These are phyloP conservation scores for Sthenelais limicola DNA, from an alignment of 2,888 invertebrate species.

Conservation along the genomic window DNA sequence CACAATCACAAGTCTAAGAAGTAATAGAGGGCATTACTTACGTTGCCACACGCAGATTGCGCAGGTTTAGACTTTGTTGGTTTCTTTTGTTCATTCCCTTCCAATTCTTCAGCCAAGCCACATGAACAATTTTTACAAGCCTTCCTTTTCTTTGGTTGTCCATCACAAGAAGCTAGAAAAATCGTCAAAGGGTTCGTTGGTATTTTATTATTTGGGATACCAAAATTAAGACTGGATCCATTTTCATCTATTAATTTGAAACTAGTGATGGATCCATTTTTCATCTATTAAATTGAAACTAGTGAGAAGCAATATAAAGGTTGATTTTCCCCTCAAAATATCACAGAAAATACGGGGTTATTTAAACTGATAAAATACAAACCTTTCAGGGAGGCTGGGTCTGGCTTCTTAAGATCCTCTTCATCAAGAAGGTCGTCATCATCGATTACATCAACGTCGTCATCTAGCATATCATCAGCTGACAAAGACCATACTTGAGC, in stretches of 20 bases:
- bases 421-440: slow-evolving; percentile 91
- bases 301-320: no score
- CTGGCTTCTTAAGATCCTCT: slow-evolving; percentile 90
- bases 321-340: no score
- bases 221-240: no score
- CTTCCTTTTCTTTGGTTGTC: slow-evolving; percentile 77
- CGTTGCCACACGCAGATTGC: slow-evolving; percentile 95
- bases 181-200: no score
- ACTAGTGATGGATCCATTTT: no score
- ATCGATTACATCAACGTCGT: slow-evolving; percentile 83
- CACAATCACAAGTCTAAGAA: no score
- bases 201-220: no score
- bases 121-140: slow-evolving; percentile 99
- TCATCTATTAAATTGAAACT: no score
- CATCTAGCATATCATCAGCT: slow-evolving; percentile 78
- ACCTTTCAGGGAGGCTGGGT: slow-evolving; percentile 88
- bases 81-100: slow-evolving; percentile 75
- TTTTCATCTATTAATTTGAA: no score
- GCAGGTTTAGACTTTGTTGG: slow-evolving; percentile 39
- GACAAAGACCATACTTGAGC: slow-evolving; percentile 84
- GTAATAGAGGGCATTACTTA: no score
- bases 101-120: slow-evolving; percentile 94
- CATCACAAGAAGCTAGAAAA: slow-evolving; percentile 21
- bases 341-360: no score
- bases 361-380: slow-evolving; percentile 24